Conservation (phyloP, 2,888 invertebrate species). For the Sarcophaga variegata region DNA sequence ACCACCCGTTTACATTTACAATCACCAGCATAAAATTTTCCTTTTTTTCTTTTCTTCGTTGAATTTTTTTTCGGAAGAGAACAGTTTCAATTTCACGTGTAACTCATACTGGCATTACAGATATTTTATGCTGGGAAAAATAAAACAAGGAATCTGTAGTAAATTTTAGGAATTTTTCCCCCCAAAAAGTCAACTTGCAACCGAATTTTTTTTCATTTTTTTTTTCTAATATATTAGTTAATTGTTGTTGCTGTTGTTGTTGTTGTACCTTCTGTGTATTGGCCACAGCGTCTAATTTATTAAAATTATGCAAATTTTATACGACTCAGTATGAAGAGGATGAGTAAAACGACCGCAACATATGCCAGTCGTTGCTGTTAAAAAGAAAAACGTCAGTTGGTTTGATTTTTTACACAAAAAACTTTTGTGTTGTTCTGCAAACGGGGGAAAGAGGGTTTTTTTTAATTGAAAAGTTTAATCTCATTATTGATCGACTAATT, state of each 20-base stretch:
- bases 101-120: neutral
- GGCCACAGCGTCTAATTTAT: conserved; percentile 78
- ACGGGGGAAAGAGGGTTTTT: no score
- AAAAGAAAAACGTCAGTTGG: conserved; percentile 26
- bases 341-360: conserved; percentile 55
- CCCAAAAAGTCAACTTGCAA: conserved; percentile 5
- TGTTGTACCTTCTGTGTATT: conserved; percentile 76
- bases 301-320: conserved; percentile 80
- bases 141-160: conserved; percentile 11
- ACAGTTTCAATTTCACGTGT: no score
- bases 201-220: neutral
- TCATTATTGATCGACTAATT: conserved; percentile 51
- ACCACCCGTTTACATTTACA: neutral
- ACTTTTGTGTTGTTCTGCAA: neutral
- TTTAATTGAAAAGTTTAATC: conserved; percentile 12
- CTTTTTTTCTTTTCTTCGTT: no score
- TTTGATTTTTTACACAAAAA: conserved; percentile 17
- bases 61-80: no score
- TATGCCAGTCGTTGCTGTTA: neutral
- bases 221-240: conserved; percentile 35
- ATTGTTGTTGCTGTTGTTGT: conserved; percentile 21
- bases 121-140: conserved; percentile 6
- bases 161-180: neutral
- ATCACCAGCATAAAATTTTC: no score
- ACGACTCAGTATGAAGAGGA: conserved; percentile 65